Evolutionary conservation across 2,888 invertebrate genomes (phyloP), one percentile per base, ranked within the genome.

Genomic region (Archips xylosteana): DNA sequence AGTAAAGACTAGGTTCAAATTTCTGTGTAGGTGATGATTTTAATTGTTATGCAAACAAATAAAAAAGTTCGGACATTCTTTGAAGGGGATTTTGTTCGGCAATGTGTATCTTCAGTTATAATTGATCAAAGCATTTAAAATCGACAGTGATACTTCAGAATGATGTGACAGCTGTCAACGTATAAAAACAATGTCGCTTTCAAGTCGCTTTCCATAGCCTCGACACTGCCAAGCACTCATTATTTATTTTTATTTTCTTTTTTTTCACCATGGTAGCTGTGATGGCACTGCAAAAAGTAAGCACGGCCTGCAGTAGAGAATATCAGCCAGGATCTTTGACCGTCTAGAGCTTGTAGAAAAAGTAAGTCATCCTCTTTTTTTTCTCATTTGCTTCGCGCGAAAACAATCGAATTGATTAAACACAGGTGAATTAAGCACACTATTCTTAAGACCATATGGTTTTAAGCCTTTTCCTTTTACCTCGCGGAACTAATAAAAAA

Each of bases 231-330:
- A 15, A 75, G 71, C 80, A 80, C 75, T 75, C 78, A 76, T 78
- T 78, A 78, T 83, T 80, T 80, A 80, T 84, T 80, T 81, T 78
- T 80, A 85, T 84, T 82, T 87, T 88, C 84, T 82, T 77, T 82
- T 83, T 81, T 79, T 80, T 83, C 85, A 85, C 78, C 78, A 51
- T 54, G 78, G 82, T 94, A 96, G 95, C 95, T 86, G 95, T 95
- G 88, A 92, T 95, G 88, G 89, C 92, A 87, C 95, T 95, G 84
- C 95, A 95, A 92, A 89, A 87, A 82, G 57, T 84, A 77, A 75
- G 68, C 76, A 74, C 80, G 63, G 77, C 75, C 76, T 77, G 82
- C 77, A 78, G 77, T 84, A 83, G 81, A 79, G 77, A 78, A 71
- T 75, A 82, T 77, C 74, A 77, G 77, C 78, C 78, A 75, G 80